phyloP scores from a whole-genome alignment of 2,113 vertebrate genomes.

The Chrysochloris asiatica region DNA sequence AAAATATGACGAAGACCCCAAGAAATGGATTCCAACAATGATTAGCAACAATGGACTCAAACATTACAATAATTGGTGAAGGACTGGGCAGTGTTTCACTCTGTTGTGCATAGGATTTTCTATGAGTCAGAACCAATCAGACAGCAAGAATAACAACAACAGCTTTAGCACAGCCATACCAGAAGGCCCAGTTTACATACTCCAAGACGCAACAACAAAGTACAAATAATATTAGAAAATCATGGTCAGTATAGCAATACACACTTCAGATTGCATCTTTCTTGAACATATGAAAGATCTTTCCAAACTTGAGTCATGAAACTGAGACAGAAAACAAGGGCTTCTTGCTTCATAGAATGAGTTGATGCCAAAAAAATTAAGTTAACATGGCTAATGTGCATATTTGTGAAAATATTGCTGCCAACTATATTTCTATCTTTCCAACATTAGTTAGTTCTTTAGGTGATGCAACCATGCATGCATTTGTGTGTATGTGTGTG shows the following conservation, averaged over 20 bases:
- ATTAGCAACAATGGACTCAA: too few species aligned
- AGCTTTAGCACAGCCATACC: background rate
- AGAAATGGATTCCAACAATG: too few species aligned
- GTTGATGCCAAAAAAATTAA: conserved; percentile 55
- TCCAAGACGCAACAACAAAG: background rate
- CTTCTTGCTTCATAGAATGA: conserved; percentile 27
- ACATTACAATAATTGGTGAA: too few species aligned
- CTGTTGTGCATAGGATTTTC: too few species aligned
- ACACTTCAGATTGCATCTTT: background rate
- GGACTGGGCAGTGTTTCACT: too few species aligned
- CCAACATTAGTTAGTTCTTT: conserved; percentile 57
- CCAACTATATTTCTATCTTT: conserved; percentile 50
- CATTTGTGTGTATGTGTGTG: background rate
- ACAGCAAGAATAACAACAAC: too few species aligned
- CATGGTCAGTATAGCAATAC: background rate
- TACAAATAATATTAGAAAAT: background rate
- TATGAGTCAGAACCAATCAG: too few species aligned
- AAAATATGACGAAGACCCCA: too few species aligned
- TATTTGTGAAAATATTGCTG: conserved; percentile 12
- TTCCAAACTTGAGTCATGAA: conserved; percentile 30
- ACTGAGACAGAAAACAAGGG: conserved; percentile 21
- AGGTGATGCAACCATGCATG: conserved; percentile 50
- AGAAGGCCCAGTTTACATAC: background rate
- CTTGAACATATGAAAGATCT: conserved; percentile 5
- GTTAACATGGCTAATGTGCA: conserved; percentile 63